Percentiles rank a stretch among this genome's conserved stretches.
These are phyloP conservation scores for Augochlora pura DNA, from an alignment of 1,140 invertebrate genomes.

Conservation along the genomic window DNA sequence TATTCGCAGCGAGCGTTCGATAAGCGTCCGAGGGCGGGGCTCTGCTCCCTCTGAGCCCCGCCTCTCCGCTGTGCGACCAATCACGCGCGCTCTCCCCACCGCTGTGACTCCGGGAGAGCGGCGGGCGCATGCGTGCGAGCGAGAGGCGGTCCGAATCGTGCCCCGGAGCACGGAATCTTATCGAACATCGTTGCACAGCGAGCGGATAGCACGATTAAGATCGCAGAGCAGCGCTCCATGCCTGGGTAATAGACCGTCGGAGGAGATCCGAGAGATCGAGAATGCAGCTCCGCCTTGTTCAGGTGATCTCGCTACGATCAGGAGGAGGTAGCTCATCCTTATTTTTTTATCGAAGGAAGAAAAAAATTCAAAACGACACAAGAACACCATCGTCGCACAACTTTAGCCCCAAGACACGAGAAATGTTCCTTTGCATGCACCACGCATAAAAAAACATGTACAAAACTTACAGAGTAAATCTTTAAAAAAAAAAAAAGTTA, in stretches of 20 bases:
- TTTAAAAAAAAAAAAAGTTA: constrained; percentile 43
- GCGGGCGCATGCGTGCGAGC: no score
- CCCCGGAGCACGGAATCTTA: no score
- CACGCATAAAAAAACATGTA: constrained; percentile 49
- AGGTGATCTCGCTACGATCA: constrained; percentile 11
- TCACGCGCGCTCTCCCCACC: no score
- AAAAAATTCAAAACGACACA: constrained; percentile 24
- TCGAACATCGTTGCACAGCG: no score
- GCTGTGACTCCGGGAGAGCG: no score
- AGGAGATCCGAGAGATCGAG: neutral
- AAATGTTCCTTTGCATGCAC: constrained; percentile 43
- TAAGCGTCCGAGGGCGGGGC: no score
- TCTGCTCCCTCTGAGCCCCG: no score
- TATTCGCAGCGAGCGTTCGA: no score
- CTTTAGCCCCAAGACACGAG: constrained; percentile 31
- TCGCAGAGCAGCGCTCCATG: no score
- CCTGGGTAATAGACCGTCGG: neutral
- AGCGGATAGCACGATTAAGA: no score
- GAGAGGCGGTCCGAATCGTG: no score
- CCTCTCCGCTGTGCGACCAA: no score
- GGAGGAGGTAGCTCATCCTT: constrained; percentile 16
- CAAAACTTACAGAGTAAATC: constrained; percentile 31
- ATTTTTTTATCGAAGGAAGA: constrained; percentile 35
- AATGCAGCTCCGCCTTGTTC: constrained; percentile 4
- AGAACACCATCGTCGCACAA: constrained; percentile 34